Percentiles rank a stretch among this genome's conserved stretches.
phyloP scores from a whole-genome alignment of 2,113 vertebrate genomes.

The Neogale vison region DNA sequence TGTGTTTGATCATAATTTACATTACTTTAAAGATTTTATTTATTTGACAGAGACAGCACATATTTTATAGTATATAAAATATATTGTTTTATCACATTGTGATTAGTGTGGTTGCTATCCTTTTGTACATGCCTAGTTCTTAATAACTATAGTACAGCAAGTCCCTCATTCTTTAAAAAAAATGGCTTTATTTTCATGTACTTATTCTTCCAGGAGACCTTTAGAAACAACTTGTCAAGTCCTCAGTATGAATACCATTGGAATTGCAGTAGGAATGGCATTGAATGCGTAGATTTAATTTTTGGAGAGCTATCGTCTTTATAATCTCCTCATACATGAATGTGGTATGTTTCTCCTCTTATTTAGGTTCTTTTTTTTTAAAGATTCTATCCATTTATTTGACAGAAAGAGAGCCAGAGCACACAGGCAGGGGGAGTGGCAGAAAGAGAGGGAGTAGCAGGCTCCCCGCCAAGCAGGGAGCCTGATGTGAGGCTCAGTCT shows the following conservation, averaged over 20 bases:
- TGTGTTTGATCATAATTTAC: too few relatives aligned
- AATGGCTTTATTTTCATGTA: neutral
- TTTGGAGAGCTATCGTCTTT: neutral
- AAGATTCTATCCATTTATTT: too few relatives aligned
- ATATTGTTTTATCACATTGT: neutral
- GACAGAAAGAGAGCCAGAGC: too few relatives aligned
- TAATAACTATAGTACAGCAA: neutral
- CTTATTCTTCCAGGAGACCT: neutral
- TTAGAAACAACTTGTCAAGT: neutral
- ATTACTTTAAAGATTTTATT: too few relatives aligned
- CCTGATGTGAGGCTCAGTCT: too few relatives aligned
- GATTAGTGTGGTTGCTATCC: neutral
- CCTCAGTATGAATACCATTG: neutral
- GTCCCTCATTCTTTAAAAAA: neutral
- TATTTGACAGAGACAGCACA: too few relatives aligned
- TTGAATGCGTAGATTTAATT: neutral
- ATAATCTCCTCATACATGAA: neutral
- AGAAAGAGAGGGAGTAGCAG: too few relatives aligned
- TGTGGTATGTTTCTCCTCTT: slow-evolving; percentile 4
- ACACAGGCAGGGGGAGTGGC: too few relatives aligned
- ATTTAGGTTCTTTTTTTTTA: neutral
- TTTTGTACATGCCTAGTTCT: neutral
- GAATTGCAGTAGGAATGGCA: neutral
- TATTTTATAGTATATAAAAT: neutral
- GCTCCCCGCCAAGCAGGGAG: too few relatives aligned